Conservation (phyloP, 2,113 vertebrate species). For the Microcebus ravelobensis region DNA sequence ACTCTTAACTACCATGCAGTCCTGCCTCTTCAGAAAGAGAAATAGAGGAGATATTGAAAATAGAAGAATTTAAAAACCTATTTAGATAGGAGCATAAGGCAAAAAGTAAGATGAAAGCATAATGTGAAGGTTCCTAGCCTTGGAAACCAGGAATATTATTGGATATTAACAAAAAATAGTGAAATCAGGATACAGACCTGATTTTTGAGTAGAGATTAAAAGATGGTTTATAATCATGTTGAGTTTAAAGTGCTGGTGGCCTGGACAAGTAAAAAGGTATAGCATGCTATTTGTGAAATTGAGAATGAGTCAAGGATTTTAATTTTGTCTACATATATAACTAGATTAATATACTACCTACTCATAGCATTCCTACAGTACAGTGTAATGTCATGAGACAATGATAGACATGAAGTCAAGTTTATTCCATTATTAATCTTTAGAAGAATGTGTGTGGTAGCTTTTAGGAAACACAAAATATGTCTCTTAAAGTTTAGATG, state of each 20-base stretch:
- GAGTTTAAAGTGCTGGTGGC: not conserved
- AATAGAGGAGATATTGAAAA: not conserved
- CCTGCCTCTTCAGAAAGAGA: not conserved
- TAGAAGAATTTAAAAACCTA: not conserved
- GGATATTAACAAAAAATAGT: constrained; percentile 10
- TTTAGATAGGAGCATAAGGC: not conserved
- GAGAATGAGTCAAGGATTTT: constrained; percentile 5
- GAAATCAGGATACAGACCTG: not conserved
- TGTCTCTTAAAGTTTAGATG: constrained; percentile 3
- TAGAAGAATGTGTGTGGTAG: not conserved
- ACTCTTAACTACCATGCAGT: not conserved
- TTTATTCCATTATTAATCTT: constrained; percentile 39
- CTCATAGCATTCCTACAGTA: not conserved
- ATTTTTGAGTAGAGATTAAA: constrained; percentile 12
- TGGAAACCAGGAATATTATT: constrained; percentile 11
- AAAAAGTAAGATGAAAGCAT: not conserved
- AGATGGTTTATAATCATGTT: not conserved
- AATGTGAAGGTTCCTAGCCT: not conserved
- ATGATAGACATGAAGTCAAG: not conserved
- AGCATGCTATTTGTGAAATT: constrained; percentile 1
- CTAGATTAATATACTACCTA: not conserved
- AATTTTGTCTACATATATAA: not conserved
- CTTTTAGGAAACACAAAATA: constrained; percentile 18
- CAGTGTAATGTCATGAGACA: not conserved
- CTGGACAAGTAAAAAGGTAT: not conserved